phyloP scores from a whole-genome alignment of 2,797 vertebrate species.

The Gymnopithys bicolor region DNA sequence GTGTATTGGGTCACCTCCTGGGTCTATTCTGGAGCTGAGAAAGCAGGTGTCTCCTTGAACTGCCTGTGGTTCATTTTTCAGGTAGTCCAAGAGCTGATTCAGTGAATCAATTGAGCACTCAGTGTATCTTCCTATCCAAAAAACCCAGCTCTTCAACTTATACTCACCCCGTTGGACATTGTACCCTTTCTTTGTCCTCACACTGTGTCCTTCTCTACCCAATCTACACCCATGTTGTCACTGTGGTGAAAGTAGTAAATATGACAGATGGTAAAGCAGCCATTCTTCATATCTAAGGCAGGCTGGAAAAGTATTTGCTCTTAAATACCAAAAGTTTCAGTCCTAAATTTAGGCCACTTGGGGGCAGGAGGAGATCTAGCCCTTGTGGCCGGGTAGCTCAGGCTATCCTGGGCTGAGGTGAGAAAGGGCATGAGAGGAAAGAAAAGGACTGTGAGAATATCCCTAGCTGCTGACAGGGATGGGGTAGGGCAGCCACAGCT shows the following conservation, averaged over 20 bases:
- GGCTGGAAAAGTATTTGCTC: neutral
- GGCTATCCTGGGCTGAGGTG: neutral
- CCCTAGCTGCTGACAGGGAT: neutral
- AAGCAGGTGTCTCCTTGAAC: neutral
- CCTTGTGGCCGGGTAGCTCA: neutral
- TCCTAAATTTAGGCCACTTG: neutral
- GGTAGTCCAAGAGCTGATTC: neutral
- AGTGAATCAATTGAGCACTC: neutral
- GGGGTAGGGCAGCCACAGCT: neutral
- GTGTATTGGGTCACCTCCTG: neutral
- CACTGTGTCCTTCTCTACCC: accelerated
- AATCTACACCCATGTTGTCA: neutral
- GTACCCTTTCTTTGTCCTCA: neutral
- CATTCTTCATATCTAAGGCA: neutral
- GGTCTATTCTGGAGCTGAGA: neutral
- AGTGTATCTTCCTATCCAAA: neutral
- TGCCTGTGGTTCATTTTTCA: neutral
- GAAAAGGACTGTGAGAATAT: neutral
- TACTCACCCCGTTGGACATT: accelerated
- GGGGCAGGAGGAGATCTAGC: constrained; percentile 1
- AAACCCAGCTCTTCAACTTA: neutral
- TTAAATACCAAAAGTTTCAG: neutral
- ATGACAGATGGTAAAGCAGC: neutral
- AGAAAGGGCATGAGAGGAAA: neutral
- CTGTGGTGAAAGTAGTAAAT: neutral